Percentiles rank a stretch among this genome's conserved stretches.
Evolutionary conservation across 2,888 invertebrate species (phyloP).

Genomic region (Lissonota sp.): DNA sequence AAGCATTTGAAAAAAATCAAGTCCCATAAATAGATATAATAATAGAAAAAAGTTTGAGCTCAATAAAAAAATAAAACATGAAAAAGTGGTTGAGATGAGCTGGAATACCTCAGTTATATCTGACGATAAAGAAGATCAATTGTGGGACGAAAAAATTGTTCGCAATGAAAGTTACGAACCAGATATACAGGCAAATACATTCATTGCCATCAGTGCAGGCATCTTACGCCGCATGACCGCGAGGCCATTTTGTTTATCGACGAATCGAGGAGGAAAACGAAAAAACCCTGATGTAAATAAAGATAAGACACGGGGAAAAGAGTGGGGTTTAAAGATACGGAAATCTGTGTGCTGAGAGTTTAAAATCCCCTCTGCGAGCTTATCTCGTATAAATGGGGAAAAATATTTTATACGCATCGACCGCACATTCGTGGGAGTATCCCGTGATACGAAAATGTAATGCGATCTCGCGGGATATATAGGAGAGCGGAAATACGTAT

Average conservation of each 20-base stretch:
- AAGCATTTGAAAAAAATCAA: no score
- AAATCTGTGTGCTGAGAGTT: constrained; percentile 32
- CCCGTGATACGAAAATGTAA: constrained; percentile 67
- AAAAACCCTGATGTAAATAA: neutral
- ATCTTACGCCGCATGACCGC: no score
- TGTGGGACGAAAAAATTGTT: no score
- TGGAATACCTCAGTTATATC: no score
- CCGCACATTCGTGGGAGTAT: constrained; percentile 38
- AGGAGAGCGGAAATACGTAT: constrained; percentile 23
- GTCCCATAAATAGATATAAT: no score
- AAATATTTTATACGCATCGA: constrained; percentile 18
- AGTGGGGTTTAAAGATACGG: neutral
- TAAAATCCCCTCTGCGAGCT: constrained; percentile 37
- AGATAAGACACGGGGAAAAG: neutral
- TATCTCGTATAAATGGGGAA: constrained; percentile 15
- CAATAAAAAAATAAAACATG: no score
- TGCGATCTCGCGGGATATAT: constrained; percentile 36
- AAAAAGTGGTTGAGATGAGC: no score
- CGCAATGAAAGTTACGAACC: no score
- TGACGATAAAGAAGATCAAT: no score
- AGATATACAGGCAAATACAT: neutral
- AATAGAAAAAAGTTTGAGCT: no score
- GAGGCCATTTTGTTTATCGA: neutral
- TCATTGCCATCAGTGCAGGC: neutral
- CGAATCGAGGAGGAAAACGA: neutral